phyloP scores from a whole-genome alignment of 2,888 invertebrate genomes.

The Drosophila robusta region DNA sequence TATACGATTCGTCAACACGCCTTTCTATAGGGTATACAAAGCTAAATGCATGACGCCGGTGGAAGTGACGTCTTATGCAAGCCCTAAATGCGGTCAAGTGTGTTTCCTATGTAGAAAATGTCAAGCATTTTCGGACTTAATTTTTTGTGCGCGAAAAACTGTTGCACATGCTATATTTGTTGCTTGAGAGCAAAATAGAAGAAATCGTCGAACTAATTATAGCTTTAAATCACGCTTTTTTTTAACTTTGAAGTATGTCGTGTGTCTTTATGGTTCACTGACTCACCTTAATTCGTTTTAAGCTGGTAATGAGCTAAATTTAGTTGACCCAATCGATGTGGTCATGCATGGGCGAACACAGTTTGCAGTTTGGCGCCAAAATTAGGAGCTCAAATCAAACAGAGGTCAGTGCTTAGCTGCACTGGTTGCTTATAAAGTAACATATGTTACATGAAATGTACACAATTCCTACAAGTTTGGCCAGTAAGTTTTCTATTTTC shows the following conservation, averaged over 20 bases:
- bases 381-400: constrained; percentile 47
- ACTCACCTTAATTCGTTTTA: constrained; percentile 49
- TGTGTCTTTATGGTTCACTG: constrained; percentile 51
- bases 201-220: constrained; percentile 19
- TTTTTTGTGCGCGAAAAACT: constrained; percentile 1
- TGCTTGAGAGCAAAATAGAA: neutral
- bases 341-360: constrained; percentile 20
- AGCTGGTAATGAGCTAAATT: constrained; percentile 59
- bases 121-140: constrained; percentile 9
- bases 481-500: constrained; percentile 9
- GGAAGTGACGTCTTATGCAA: constrained; percentile 8
- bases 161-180: neutral
- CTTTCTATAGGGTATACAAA: constrained; percentile 1
- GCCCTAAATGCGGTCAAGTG: constrained; percentile 36
- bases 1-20: neutral
- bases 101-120: constrained; percentile 14
- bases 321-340: constrained; percentile 46
- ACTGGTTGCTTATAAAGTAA: constrained; percentile 30
- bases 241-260: constrained; percentile 3
- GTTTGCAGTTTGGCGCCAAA: constrained; percentile 33
- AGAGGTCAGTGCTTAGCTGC: constrained; percentile 26
- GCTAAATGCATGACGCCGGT: constrained; percentile 15
- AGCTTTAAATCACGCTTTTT: neutral
- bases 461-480: constrained; percentile 6
- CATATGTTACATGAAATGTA: constrained; percentile 19